phyloP scores from a whole-genome alignment of 2,888 invertebrate species.

The Eurois occulta region DNA sequence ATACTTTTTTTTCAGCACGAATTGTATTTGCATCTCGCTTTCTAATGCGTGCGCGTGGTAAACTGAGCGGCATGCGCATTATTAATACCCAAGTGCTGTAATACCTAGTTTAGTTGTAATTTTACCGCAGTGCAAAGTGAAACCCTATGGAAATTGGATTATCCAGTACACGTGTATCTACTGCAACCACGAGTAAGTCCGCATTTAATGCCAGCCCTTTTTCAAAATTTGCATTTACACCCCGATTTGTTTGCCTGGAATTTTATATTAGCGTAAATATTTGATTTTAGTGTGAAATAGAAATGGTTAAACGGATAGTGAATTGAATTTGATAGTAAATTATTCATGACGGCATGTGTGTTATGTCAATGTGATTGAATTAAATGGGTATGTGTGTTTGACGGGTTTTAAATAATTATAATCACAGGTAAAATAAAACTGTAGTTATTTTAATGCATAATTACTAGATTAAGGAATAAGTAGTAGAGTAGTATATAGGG shows the following conservation, averaged over 20 bases:
- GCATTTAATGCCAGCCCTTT: constrained; percentile 43
- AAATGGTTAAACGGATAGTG: constrained; percentile 28
- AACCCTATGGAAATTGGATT: constrained; percentile 67
- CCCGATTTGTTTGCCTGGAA: constrained; percentile 53
- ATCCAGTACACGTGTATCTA: constrained; percentile 47
- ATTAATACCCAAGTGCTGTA: constrained; percentile 1
- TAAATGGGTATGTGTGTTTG: background rate
- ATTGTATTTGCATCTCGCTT: background rate
- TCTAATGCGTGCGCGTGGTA: background rate
- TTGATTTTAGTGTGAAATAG: constrained; percentile 54
- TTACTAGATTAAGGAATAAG: background rate
- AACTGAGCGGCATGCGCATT: background rate
- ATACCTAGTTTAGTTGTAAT: constrained; percentile 46
- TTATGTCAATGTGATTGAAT: constrained; percentile 30
- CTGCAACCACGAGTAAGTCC: constrained; percentile 43
- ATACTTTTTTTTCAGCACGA: background rate
- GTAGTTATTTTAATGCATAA: too few species aligned
- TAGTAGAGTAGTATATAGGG: background rate
- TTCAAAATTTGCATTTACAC: constrained; percentile 54
- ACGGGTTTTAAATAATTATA: background rate
- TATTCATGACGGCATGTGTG: constrained; percentile 14
- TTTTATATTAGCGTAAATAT: constrained; percentile 53
- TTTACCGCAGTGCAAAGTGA: constrained; percentile 46
- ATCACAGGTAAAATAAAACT: background rate
- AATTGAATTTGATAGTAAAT: constrained; percentile 36